These are phyloP conservation scores for Hylyphantes graminicola DNA, from an alignment of 1,140 invertebrate species.

Conservation along the genomic window DNA sequence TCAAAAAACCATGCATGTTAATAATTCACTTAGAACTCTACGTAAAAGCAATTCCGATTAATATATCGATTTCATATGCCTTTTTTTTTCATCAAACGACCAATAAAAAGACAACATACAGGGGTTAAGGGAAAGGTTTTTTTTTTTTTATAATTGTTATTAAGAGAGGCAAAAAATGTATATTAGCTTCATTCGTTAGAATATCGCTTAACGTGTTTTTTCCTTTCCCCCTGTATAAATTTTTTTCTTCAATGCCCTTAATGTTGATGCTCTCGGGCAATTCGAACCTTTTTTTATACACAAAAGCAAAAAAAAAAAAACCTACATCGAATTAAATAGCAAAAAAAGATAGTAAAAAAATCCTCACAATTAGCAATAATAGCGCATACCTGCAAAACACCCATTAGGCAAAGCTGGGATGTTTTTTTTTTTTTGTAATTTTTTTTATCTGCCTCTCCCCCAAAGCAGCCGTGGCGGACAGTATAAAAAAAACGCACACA, in stretches of 20 bases:
- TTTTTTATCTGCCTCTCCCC: not conserved
- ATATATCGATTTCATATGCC: slow-evolving; percentile 46
- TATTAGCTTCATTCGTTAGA: slow-evolving; percentile 60
- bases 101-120: slow-evolving; percentile 49
- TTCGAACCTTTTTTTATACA: slow-evolving; percentile 22
- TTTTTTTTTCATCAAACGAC: slow-evolving; percentile 25
- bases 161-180: slow-evolving; percentile 24
- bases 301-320: slow-evolving; percentile 21
- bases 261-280: slow-evolving; percentile 47
- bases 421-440: not conserved
- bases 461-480: not conserved
- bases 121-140: not conserved
- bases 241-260: slow-evolving; percentile 19
- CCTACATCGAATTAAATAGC: slow-evolving; percentile 43
- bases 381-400: slow-evolving; percentile 50
- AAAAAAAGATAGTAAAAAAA: slow-evolving; percentile 49
- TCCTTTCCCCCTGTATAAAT: not conserved
- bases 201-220: slow-evolving; percentile 59
- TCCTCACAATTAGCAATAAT: slow-evolving; percentile 58
- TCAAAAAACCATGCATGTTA: slow-evolving; percentile 43
- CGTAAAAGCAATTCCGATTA: slow-evolving; percentile 49
- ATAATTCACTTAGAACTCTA: slow-evolving; percentile 50
- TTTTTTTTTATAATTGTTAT: slow-evolving; percentile 38
- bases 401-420: slow-evolving; percentile 53
- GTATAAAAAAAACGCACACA: slow-evolving; percentile 30